Base-by-base conservation (phyloP, 2,113 vertebrate genomes). In the Mellivora capensis region DNA sequence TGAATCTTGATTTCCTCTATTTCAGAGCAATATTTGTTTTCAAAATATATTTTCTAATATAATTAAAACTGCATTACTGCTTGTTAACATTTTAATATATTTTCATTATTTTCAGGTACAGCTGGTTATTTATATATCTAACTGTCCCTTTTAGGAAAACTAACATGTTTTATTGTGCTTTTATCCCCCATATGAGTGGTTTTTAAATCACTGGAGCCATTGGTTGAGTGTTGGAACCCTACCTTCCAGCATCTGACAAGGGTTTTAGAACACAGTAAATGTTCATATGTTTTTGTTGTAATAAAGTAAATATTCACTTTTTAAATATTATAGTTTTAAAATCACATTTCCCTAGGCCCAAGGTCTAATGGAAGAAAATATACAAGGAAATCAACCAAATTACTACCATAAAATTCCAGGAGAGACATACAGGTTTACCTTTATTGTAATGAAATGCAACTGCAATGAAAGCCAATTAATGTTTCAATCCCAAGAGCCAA, bases 81-180 rank as follows among this genome's bases (percentile, higher is more conserved):
- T 95, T 91, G 67, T 71, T 93, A 85, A 74, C 6, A 54, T 90
- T 88, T 97, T 81, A 90, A 69, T 84, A 76, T 79, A 6, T 91
- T 95, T 87, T 94, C 52, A 88, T 93, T 69, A 87, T 90, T 97
- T 97, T 89, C 31, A 97, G 37, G 59, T 85, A 91, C n/a, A 85
- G 52, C 37, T 96, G 52, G 29, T 91, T 93, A 93, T 72, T 96
- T 71, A 79, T 62, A 47, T 37, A 84, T 14, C 81, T 34, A 95
- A 7, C 18, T 90, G 34, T 79, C 57, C 37, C 17, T 87, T 61
- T 93, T 39, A 86, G 54, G 47, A 89, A 97, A 87, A 57, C 34
- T 74, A 85, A 76, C 27, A 64, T 86, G 13, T 49, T 96, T 96
- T 91, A 81, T 61, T 91, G 25, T 82, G 84, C 31, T 88, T 90